Conservation (phyloP, 2,797 vertebrate species). For the Acrossocheilus wenchowensis region DNA sequence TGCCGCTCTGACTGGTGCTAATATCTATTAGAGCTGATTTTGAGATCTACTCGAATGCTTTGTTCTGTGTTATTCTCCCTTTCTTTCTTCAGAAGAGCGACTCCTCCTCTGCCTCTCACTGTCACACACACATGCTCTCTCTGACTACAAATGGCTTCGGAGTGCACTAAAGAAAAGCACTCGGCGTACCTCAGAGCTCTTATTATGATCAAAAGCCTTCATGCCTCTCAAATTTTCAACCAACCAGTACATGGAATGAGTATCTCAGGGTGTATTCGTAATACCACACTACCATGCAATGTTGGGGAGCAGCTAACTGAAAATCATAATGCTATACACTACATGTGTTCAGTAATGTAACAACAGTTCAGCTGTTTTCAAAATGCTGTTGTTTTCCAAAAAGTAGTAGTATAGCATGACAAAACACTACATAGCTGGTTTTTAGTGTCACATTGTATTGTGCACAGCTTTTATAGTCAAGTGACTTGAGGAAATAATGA, state of each 20-base stretch:
- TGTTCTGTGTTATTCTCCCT: constrained; percentile 28
- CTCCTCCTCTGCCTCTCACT: constrained; percentile 12
- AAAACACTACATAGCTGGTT: too few relatives aligned
- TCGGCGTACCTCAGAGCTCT: constrained; percentile 26
- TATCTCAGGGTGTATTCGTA: neutral
- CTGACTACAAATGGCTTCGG: constrained; percentile 35
- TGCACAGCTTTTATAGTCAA: too few relatives aligned
- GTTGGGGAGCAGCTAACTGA: neutral
- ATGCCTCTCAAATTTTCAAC: constrained; percentile 25
- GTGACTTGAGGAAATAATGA: too few relatives aligned
- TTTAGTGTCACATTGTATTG: neutral
- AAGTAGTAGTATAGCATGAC: neutral
- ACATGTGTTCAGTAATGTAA: neutral
- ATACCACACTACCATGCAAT: neutral
- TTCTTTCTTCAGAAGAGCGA: constrained; percentile 13
- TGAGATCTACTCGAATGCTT: constrained; percentile 22
- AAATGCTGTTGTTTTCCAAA: neutral
- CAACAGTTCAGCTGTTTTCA: neutral
- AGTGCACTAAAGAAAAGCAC: constrained; percentile 41
- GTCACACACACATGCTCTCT: constrained; percentile 17
- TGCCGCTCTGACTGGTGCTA: constrained; percentile 1
- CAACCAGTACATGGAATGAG: neutral
- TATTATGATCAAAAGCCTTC: constrained; percentile 50
- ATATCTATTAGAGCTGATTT: constrained; percentile 26
- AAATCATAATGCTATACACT: neutral